Percentiles rank a stretch among this genome's conserved stretches.
Evolutionary conservation across 2,113 vertebrate species (phyloP).

Genomic region (zebrafish (Danio rerio)): DNA sequence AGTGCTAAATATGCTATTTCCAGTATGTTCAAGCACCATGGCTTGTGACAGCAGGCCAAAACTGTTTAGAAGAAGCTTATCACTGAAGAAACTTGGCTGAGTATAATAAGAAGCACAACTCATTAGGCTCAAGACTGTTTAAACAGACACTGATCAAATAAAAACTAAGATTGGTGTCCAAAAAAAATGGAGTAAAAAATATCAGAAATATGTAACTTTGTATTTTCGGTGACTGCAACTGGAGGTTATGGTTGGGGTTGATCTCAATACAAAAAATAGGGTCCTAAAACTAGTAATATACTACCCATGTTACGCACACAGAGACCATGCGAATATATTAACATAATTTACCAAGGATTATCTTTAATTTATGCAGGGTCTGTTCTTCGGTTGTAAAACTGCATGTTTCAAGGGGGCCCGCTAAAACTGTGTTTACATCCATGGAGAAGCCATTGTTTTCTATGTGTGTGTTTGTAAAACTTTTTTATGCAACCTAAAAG

Average conservation of each 20-base stretch:
- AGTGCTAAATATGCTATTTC: background rate
- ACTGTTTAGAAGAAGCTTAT: background rate
- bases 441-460: constrained; percentile 59
- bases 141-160: constrained; percentile 20
- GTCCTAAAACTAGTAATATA: constrained; percentile 36
- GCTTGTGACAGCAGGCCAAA: background rate
- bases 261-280: constrained; percentile 48
- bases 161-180: background rate
- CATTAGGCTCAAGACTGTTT: constrained; percentile 14
- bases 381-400: constrained; percentile 74
- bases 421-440: constrained; percentile 68
- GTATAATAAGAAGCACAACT: constrained; percentile 12
- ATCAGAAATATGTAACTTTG: background rate
- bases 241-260: constrained; percentile 19
- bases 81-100: background rate
- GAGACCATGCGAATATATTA: constrained; percentile 74
- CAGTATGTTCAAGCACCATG: background rate
- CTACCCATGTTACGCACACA: constrained; percentile 52
- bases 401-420: constrained; percentile 68
- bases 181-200: background rate
- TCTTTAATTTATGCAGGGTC: constrained; percentile 80
- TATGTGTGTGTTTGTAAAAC: too few species aligned
- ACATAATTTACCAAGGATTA: constrained; percentile 80
- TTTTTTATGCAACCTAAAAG: too few species aligned
- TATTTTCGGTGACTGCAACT: background rate